Base-by-base conservation (phyloP, 37 sponge, comb jelly and placozoan genomes). In the Lycopodina hypogea region DNA sequence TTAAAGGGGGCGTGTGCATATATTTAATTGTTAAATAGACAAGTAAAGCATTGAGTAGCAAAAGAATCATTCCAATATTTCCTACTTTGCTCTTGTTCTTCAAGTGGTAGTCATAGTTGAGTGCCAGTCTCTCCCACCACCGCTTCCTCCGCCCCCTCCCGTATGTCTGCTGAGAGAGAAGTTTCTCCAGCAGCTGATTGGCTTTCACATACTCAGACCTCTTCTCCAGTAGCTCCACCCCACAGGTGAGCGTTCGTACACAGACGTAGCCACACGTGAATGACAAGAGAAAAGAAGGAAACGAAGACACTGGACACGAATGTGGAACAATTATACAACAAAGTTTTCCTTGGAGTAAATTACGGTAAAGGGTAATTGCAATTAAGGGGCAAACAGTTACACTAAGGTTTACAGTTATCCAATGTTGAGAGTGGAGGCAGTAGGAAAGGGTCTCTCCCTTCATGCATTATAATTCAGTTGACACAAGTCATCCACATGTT, bases 91-190 rank as follows among this genome's bases (percentile, higher is more conserved):
- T 45, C 52, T 79, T 72, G 32, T 71, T 41, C 42, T 79, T 84
- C 67, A 94, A 70, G 53, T 94, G 95, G 57, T 76, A 58, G 82
- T 94, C 92, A 14, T 77, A 78, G 53, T 90, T 88, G n/a, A 94
- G 87, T 22, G 89, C 83, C 58, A 91, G 76, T 58, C 95, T 70
- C 33, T 94, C 95, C 75, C 73, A 87, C 95, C 92, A 90, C 9
- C 39, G 58, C 24, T 91, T 88, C 34, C 89, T 52, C 0, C n/a
- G 24, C 3, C 56, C 48, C 29, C 42, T 22, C 51, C 88, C 63
- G 42, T 57, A 88, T 19, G 74, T 59, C 0, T 17, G 14, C 55
- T 88, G 87, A 8, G 60, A 63, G 23, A 94, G 74, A 3, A 94
- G 89, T 0, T 39, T 33, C 59, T 76, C 71, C 61, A 91, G 71